Base-by-base conservation (phyloP, 35 echinoderm and acorn worm genomes). In the Anneissia japonica region DNA sequence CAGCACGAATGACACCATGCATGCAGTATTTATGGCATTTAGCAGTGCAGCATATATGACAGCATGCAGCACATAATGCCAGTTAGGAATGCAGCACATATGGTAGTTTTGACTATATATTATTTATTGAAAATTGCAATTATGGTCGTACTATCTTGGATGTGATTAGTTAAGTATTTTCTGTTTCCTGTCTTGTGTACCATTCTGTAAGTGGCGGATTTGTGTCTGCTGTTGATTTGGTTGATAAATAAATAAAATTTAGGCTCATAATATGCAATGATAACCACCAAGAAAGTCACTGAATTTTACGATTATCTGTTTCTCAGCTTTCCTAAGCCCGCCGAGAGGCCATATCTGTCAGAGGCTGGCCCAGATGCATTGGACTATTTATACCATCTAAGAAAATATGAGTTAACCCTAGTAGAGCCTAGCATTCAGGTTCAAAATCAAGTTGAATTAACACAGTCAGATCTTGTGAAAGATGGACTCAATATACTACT, bases 291-390 rank as follows among this genome's bases (percentile, higher is more conserved):
- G 4, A 19, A 4, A 12, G 13, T 51, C 21, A 85, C 35, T 23
- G 28, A 77, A 37, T 13, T 85, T 37, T 33, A 16, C 1, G 73
- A 35, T 81, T 87, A 39, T 41, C 14, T 46, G 32, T 32, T 40
- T 34, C 38, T 16, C 76, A 97, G 95, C 34, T 82, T 56, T 72
- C 91, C 91, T 17, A 79, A 88, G 21, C 87, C 77, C 9, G 92
- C 86, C 34, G 89, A 93, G 33, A 88, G 92, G 55, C 96, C 89
- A 6, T 99, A 99, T 78, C 83, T 99, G 26, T 87, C 91, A 29
- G 96, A 99, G 81, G 92, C 92, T 37, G 96, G 92, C 3, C 31
- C 92, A 34, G 79, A 72, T 73, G 86, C 84, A 16, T 85, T 99
- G 36, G 92, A 94, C 79, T 30, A 74, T 38, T n/a, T 99, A n/a